A percentile compares a stretch with the other conserved stretches of the same genome.
phyloP scores from a whole-genome alignment of 2,797 vertebrate genomes.

The Chaunax sp. region DNA sequence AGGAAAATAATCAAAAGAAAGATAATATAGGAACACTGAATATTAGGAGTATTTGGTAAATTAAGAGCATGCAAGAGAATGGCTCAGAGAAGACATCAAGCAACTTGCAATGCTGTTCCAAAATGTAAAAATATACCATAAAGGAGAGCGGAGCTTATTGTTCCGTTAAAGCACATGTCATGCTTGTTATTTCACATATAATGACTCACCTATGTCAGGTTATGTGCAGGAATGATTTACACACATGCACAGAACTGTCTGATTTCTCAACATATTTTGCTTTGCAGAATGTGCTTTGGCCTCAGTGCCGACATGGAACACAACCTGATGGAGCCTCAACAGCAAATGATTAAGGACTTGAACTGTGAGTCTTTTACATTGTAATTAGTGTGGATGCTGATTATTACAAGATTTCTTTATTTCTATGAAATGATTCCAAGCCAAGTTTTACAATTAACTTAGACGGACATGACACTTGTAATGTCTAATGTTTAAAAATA shows the following conservation, averaged over 20 bases:
- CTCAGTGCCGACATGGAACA: constrained; percentile 86
- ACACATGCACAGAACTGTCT: constrained; percentile 10
- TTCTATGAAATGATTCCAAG: background rate
- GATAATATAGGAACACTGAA: too few species aligned
- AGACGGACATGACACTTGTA: background rate
- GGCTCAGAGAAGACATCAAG: background rate
- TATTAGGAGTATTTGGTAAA: too few species aligned
- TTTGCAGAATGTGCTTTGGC: constrained; percentile 86
- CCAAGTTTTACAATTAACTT: background rate
- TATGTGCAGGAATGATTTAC: constrained; percentile 73
- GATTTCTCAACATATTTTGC: constrained; percentile 60
- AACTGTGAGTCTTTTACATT: constrained; percentile 74
- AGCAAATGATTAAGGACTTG: constrained; percentile 68
- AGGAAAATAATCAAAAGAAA: background rate
- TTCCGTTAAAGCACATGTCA: constrained; percentile 36
- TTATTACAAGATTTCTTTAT: too few species aligned
- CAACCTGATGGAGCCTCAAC: constrained; percentile 81
- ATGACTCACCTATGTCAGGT: constrained; percentile 65
- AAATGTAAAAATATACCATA: background rate
- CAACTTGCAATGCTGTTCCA: background rate
- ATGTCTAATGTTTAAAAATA: background rate
- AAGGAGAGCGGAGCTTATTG: constrained; percentile 1
- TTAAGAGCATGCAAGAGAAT: background rate
- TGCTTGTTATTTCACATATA: constrained; percentile 53
- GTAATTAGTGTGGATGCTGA: too few species aligned